A percentile compares a stretch with the other conserved stretches of the same genome.
Evolutionary conservation across 2,113 vertebrate species (phyloP).

Genomic region (Ursus arctos): DNA sequence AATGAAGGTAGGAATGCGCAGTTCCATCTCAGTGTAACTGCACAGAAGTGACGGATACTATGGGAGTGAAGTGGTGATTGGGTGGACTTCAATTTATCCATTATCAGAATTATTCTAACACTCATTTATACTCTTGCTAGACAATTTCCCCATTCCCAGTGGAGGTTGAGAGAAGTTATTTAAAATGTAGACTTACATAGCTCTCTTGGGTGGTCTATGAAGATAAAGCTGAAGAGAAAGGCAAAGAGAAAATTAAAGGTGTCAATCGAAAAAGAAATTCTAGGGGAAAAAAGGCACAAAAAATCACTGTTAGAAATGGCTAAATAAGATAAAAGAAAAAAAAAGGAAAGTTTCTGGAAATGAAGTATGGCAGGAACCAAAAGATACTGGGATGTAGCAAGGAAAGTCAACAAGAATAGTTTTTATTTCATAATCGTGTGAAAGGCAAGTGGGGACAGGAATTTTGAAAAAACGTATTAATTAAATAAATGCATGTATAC

Average conservation of each 20-base stretch:
- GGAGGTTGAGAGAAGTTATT: slow-evolving; percentile 28
- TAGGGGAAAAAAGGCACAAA: neutral
- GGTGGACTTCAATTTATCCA: neutral
- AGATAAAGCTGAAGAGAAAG: slow-evolving; percentile 37
- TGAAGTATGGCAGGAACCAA: neutral
- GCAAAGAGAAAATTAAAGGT: slow-evolving; percentile 65
- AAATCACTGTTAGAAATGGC: neutral
- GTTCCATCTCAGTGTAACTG: neutral
- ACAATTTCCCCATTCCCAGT: neutral
- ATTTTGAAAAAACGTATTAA: neutral
- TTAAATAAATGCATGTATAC: neutral
- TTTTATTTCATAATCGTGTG: neutral
- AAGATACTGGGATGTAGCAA: neutral
- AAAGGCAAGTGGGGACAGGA: neutral
- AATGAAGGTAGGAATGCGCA: neutral
- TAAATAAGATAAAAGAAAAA: neutral
- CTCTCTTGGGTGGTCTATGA: neutral
- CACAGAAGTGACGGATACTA: neutral
- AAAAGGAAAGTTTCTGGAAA: neutral
- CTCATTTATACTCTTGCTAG: slow-evolving; percentile 1
- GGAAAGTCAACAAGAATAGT: neutral
- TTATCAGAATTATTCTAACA: slow-evolving; percentile 51
- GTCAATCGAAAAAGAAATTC: slow-evolving; percentile 37
- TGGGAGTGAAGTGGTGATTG: neutral
- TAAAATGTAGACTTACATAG: neutral